Evolutionary conservation across 64 coral and sea anemone genomes (phyloP).

Genomic region (Cladopsammia gracilis): DNA sequence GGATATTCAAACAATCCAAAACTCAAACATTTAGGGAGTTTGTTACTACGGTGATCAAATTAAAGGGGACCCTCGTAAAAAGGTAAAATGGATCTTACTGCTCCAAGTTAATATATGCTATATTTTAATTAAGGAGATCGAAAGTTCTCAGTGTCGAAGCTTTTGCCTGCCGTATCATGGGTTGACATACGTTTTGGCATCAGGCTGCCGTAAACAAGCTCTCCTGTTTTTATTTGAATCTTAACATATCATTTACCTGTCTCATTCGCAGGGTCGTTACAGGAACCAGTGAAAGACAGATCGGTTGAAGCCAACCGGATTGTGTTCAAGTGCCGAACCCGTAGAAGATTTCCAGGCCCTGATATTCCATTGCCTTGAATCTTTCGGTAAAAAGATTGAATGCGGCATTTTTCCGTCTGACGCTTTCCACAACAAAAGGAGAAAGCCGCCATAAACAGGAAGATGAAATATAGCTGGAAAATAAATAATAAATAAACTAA

Average conservation of each 20-base stretch:
- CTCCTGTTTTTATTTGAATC: too few species aligned
- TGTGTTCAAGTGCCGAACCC: not conserved
- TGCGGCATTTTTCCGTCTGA: not conserved
- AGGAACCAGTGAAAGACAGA: constrained; percentile 17
- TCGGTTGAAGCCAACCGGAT: not conserved
- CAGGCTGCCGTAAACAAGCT: too few species aligned
- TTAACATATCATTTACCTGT: not conserved
- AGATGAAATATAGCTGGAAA: not conserved
- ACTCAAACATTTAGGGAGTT: too few species aligned
- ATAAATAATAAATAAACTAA: not conserved
- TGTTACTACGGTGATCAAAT: too few species aligned
- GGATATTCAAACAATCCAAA: too few species aligned
- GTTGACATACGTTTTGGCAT: too few species aligned
- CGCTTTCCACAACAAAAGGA: not conserved
- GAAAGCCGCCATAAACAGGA: not conserved
- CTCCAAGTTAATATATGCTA: too few species aligned
- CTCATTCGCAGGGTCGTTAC: not conserved
- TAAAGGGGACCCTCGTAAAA: too few species aligned
- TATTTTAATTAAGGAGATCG: too few species aligned
- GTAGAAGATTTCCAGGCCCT: constrained; percentile 12
- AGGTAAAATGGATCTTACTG: too few species aligned
- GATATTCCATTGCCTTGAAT: not conserved
- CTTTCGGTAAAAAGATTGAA: constrained; percentile 24
- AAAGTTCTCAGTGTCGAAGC: too few species aligned
- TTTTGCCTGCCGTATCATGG: too few species aligned